phyloP scores from a whole-genome alignment of 2,888 invertebrate species.

The Pollenia amentaria region DNA sequence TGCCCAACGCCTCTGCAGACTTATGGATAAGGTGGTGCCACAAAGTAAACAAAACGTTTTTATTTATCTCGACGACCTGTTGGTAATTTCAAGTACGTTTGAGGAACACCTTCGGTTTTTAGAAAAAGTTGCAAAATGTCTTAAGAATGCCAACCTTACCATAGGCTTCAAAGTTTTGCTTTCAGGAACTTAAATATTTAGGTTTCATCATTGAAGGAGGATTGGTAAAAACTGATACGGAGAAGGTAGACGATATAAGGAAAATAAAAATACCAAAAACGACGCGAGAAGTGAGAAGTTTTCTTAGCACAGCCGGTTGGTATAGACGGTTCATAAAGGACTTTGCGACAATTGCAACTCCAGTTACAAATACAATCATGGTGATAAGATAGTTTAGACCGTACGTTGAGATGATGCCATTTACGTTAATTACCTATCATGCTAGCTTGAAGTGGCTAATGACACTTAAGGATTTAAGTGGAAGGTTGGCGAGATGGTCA shows the following conservation, averaged over 20 bases:
- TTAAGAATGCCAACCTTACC: background rate
- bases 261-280: background rate
- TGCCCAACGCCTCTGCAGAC: background rate
- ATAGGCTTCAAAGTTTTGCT: background rate
- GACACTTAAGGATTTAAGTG: conserved; percentile 1
- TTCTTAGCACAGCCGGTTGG: background rate
- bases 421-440: background rate
- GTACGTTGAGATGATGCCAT: background rate
- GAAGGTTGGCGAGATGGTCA: conserved; percentile 3
- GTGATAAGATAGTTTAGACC: background rate
- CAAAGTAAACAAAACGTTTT: background rate
- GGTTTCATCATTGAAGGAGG: background rate
- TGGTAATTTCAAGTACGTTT: background rate
- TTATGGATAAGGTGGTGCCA: background rate
- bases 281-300: background rate
- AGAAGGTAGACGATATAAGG: background rate
- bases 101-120: background rate
- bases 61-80: background rate
- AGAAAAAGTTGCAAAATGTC: background rate
- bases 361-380: background rate
- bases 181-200: background rate
- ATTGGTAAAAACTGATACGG: background rate
- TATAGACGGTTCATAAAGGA: background rate
- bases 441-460: background rate
- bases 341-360: background rate